These are phyloP conservation scores for Diacarnus erythraeanus DNA, from an alignment of 37 sponge, comb jelly and placozoan genomes.

Conservation along the genomic window DNA sequence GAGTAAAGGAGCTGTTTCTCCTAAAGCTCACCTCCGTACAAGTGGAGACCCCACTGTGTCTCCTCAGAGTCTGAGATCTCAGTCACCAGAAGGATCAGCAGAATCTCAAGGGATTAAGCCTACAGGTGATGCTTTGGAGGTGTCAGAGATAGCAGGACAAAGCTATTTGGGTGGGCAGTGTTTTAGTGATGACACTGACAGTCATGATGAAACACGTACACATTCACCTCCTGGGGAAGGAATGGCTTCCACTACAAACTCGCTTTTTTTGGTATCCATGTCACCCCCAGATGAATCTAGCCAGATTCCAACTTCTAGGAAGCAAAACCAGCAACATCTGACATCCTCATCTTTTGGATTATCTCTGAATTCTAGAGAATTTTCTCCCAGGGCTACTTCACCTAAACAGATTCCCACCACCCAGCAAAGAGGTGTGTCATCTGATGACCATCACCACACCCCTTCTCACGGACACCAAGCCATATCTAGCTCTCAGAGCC, in stretches of 20 bases:
- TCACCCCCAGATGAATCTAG: too few relatives aligned
- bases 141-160: neutral
- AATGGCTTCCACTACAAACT: neutral
- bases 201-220: neutral
- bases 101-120: neutral
- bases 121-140: neutral
- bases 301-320: too few relatives aligned
- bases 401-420: neutral
- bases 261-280: neutral
- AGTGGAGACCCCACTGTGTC: neutral
- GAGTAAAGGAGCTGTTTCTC: too few relatives aligned
- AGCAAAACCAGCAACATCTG: too few relatives aligned
- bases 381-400: neutral
- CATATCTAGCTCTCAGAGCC: neutral
- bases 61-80: neutral
- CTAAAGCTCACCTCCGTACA: neutral
- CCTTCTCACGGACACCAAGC: neutral
- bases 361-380: too few relatives aligned
- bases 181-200: slow-evolving; percentile 8
- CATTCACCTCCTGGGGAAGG: neutral
- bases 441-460: too few relatives aligned
- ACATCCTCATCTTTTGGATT: too few relatives aligned
- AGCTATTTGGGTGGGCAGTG: neutral
- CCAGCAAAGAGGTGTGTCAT: too few relatives aligned
- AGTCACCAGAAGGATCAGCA: neutral